Base-by-base conservation (phyloP, 2,888 invertebrate genomes). In the Lysandra bellargus region DNA sequence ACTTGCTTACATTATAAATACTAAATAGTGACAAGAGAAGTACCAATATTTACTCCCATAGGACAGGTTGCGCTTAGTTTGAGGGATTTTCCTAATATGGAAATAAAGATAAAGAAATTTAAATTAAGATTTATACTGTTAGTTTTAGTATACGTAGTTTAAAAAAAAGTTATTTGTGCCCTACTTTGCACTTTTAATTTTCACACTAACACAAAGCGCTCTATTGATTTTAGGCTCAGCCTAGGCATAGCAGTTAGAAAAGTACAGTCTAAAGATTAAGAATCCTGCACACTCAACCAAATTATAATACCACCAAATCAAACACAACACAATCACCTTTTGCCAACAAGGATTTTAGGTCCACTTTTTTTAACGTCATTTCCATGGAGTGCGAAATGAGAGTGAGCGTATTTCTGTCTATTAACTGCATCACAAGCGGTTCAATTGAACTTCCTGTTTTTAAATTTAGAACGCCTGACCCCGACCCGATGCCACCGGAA, bases 391-490 rank as follows among this genome's bases (percentile, higher is more conserved):
- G 88, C 88, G 82, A 90, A 90, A 91, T 90, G 90, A 91, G 89
- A 90, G 87, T 90, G 91, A 89, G 87, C 88, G 78, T 92, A 93
- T 92, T 93, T 93, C 88, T 87, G 90, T 90, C 90, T 91, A 88
- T 90, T 92, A 91, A 92, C 87, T 89, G 89, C 90, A 92, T 91
- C 91, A 90, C 91, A 89, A 88, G 86, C 86, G 83, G 88, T 88
- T 90, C 90, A 93, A 94, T 94, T 93, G 89, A 93, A 94, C 92
- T 89, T 94, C 94, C 94, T 92, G 92, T 88, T 90, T 92, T 90
- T 91, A 91, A 89, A 93, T 92, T 84, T 83, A 85, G 85, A 83
- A 82, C 82, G 72, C 74, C 78, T 82, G 80, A 82, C 80, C 80
- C 82, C 80, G 82, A 81, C 79, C 79, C 40, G 74, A 69, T 60